These are phyloP conservation scores for Corythornis cristatus DNA, from an alignment of 2,113 vertebrate species.

Conservation along the genomic window DNA sequence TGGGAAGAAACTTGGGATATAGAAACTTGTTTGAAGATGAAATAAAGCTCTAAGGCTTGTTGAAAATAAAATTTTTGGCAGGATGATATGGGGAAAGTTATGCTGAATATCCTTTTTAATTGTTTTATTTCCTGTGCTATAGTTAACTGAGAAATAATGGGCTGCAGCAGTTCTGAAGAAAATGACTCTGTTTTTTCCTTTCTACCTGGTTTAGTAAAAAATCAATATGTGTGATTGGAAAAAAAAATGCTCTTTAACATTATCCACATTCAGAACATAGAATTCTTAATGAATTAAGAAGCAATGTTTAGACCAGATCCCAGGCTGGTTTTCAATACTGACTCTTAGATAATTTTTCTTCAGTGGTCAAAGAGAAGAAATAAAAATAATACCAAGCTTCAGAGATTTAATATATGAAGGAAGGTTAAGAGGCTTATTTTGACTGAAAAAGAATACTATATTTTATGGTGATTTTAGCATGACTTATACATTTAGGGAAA, in stretches of 20 bases:
- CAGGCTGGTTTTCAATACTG: background rate
- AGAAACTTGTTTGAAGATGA: constrained; percentile 49
- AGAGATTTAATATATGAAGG: background rate
- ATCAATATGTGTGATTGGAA: background rate
- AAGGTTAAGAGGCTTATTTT: background rate
- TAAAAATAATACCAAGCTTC: background rate
- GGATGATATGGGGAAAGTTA: background rate
- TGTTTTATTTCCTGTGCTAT: background rate
- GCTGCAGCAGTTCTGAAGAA: background rate
- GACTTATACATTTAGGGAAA: background rate
- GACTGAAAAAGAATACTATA: background rate
- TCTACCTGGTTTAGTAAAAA: background rate
- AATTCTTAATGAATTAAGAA: background rate
- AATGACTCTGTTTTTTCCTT: background rate
- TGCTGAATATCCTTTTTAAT: background rate
- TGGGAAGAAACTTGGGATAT: constrained; percentile 26
- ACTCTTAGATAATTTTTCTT: background rate
- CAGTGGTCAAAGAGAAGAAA: background rate
- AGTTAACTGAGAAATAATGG: background rate
- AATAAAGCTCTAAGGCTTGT: constrained; percentile 45
- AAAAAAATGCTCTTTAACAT: background rate
- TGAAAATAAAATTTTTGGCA: background rate
- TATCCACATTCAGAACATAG: background rate
- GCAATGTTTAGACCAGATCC: background rate
- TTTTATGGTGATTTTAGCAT: background rate